These are phyloP conservation scores for Theocolax elegans DNA, from an alignment of 1,140 invertebrate genomes.

Conservation along the genomic window DNA sequence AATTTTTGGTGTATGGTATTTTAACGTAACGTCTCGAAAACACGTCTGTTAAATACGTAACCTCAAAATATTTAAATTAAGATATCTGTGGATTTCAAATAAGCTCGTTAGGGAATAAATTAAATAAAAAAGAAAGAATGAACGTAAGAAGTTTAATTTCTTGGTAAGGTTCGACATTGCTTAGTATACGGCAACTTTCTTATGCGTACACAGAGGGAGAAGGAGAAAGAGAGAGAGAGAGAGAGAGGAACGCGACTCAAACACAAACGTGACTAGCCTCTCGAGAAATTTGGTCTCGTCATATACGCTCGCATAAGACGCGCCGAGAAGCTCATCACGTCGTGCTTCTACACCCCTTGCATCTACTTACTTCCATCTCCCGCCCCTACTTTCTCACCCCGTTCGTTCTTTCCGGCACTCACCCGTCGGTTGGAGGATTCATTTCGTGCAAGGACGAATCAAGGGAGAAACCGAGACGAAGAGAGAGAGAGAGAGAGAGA, in stretches of 20 bases:
- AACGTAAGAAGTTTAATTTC: too few species aligned
- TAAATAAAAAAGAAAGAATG: too few species aligned
- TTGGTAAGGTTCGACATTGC: too few species aligned
- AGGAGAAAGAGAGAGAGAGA: too few species aligned
- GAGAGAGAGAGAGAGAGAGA: not conserved
- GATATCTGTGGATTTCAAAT: too few species aligned
- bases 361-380: not conserved
- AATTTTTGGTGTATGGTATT: too few species aligned
- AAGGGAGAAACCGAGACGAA: conserved; percentile 21
- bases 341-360: not conserved
- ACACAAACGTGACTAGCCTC: not conserved
- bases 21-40: too few species aligned
- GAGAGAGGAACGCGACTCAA: not conserved
- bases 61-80: too few species aligned
- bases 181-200: too few species aligned
- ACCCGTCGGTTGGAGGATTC: not conserved
- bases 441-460: conserved; percentile 11
- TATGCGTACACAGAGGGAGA: too few species aligned
- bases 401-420: not conserved
- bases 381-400: not conserved
- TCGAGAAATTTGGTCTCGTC: not conserved
- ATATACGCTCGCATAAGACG: not conserved
- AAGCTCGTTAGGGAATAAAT: too few species aligned
- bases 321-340: conserved; percentile 21
- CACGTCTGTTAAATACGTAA: too few species aligned